Evolutionary conservation across 2,888 invertebrate genomes (phyloP).

Genomic region (Folsomia manolachei): DNA sequence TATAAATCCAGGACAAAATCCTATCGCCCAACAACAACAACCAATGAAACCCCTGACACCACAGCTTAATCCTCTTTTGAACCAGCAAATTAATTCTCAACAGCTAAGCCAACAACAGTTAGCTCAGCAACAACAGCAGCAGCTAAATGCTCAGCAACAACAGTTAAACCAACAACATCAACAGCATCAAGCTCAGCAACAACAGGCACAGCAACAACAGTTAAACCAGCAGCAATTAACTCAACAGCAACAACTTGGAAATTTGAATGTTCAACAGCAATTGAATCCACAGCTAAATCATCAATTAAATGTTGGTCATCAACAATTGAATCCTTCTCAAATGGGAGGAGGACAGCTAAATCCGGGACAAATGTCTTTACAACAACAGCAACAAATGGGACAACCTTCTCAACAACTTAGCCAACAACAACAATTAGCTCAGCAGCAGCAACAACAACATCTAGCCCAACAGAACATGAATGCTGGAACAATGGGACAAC

Average conservation of each 20-base stretch:
- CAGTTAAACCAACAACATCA: slow-evolving; percentile 63
- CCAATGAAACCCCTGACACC: slow-evolving; percentile 15
- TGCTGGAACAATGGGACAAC: slow-evolving; percentile 13
- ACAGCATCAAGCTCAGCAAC: slow-evolving; percentile 15
- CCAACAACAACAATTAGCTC: slow-evolving; percentile 41
- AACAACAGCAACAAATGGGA: slow-evolving; percentile 51
- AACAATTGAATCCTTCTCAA: slow-evolving; percentile 31
- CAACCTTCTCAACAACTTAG: slow-evolving; percentile 44
- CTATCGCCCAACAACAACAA: slow-evolving; percentile 17
- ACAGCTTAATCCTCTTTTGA: slow-evolving; percentile 29
- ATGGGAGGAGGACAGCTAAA: slow-evolving; percentile 49
- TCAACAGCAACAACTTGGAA: slow-evolving; percentile 48
- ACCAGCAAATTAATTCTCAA: slow-evolving; percentile 72
- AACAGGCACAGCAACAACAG: slow-evolving; percentile 10
- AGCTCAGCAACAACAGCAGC: slow-evolving; percentile 77
- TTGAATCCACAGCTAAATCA: slow-evolving; percentile 51
- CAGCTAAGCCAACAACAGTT: slow-evolving; percentile 78
- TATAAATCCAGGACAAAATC: slow-evolving; percentile 37
- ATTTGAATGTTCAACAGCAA: slow-evolving; percentile 46
- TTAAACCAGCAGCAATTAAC: slow-evolving; percentile 24
- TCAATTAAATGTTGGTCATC: no score
- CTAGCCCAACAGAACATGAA: slow-evolving; percentile 25
- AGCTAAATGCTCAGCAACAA: no score
- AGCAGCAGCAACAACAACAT: slow-evolving; percentile 50
- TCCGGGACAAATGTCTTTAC: slow-evolving; percentile 32